A percentile compares a stretch with the other conserved stretches of the same genome.
Conservation (phyloP, 2,113 vertebrate genomes). For the Toxostoma redivivum region DNA sequence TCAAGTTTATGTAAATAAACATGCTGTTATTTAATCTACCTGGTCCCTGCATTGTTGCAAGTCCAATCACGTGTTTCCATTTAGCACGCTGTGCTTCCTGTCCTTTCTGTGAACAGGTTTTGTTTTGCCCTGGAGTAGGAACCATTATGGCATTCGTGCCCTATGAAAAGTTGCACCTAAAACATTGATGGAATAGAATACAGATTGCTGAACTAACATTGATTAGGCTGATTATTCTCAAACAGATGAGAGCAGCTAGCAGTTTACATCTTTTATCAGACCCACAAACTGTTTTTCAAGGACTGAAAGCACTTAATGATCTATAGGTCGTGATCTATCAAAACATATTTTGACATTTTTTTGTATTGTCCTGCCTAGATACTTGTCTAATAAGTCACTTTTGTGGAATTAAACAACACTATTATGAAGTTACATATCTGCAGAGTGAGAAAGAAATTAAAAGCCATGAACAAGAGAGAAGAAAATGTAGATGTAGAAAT, state of each 20-base stretch:
- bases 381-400: neutral
- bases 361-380: neutral
- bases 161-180: neutral
- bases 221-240: conserved; percentile 11
- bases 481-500: neutral
- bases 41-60: neutral
- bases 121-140: neutral
- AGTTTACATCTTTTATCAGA: neutral
- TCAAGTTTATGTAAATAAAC: conserved; percentile 45
- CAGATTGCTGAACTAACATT: neutral
- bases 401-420: neutral
- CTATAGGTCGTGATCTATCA: neutral
- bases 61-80: neutral
- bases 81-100: neutral
- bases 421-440: neutral
- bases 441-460: neutral
- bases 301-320: neutral
- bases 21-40: neutral
- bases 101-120: neutral
- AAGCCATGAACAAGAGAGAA: neutral
- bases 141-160: neutral
- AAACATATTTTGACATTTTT: neutral
- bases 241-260: neutral
- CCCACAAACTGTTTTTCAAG: neutral
- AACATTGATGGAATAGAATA: neutral